phyloP scores from a whole-genome alignment of 64 coral and sea anemone species.

The Astreopora myriophthalma region DNA sequence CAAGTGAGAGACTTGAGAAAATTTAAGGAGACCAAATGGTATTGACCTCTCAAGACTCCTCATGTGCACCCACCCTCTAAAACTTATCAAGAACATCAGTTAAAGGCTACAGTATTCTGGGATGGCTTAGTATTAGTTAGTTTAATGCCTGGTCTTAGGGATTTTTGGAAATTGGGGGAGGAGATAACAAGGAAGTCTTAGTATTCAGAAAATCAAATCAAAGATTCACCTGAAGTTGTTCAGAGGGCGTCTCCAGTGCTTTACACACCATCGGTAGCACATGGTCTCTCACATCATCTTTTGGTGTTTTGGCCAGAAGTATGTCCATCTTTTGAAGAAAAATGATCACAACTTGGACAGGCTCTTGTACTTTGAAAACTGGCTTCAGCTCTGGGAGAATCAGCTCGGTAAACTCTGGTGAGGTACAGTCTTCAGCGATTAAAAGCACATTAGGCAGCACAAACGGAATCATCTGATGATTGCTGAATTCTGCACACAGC shows the following conservation, averaged over 20 bases:
- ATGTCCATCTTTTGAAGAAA: constrained; percentile 95
- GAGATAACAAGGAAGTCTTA: not conserved
- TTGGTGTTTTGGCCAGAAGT: constrained; percentile 88
- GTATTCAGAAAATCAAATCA: not conserved
- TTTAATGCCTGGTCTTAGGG: no score
- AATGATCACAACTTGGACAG: constrained; percentile 95
- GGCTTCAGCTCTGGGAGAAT: constrained; percentile 94
- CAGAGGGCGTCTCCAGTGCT: constrained; percentile 82
- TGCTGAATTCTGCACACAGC: constrained; percentile 90
- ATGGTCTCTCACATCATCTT: constrained; percentile 83
- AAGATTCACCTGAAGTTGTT: constrained; percentile 81
- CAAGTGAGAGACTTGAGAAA: no score
- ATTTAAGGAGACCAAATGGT: no score
- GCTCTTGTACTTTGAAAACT: constrained; percentile 97
- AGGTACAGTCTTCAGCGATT: constrained; percentile 89
- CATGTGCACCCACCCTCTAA: no score
- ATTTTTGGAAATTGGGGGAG: not conserved
- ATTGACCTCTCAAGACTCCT: no score
- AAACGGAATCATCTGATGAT: constrained; percentile 93
- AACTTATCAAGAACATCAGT: no score
- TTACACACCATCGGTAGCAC: constrained; percentile 96
- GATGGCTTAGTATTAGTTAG: no score
- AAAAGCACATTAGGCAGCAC: constrained; percentile 92
- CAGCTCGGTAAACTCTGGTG: constrained; percentile 74
- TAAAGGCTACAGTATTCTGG: no score